Conservation (phyloP, 2,797 vertebrate genomes). For the Cossypha niveicapilla region DNA sequence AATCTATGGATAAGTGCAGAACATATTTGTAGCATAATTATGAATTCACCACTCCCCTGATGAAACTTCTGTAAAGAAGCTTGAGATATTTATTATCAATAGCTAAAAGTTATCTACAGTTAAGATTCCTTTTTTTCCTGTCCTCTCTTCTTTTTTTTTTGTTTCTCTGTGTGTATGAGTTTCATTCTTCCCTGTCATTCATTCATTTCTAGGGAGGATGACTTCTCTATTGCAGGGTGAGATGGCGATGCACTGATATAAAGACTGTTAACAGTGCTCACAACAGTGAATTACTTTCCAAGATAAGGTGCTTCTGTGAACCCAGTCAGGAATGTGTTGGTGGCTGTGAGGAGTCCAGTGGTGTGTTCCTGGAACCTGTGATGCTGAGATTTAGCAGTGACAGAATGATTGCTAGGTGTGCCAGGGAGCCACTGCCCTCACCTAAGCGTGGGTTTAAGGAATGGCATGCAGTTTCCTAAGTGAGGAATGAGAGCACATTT, state of each 20-base stretch:
- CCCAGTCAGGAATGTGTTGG: neutral
- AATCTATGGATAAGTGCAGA: neutral
- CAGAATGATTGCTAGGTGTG: fast-evolving
- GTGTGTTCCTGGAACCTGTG: neutral
- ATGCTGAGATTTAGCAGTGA: neutral
- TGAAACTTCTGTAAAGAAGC: neutral
- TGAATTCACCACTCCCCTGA: neutral
- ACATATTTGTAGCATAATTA: neutral
- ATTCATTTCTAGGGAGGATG: too few relatives aligned
- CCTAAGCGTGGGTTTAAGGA: neutral
- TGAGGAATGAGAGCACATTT: neutral
- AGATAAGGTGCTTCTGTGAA: neutral
- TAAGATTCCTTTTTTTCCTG: too few relatives aligned
- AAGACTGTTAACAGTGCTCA: too few relatives aligned
- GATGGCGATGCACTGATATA: too few relatives aligned
- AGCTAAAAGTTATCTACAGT: neutral
- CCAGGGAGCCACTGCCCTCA: neutral
- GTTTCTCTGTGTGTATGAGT: too few relatives aligned
- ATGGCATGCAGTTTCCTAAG: neutral
- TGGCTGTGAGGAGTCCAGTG: neutral
- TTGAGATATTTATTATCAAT: neutral
- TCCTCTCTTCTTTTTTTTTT: too few relatives aligned
- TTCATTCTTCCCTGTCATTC: too few relatives aligned
- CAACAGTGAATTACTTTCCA: too few relatives aligned
- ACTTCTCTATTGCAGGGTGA: too few relatives aligned